These are phyloP conservation scores for Koerneria pararmatus DNA, from an alignment of 2,888 invertebrate species.

Conservation along the genomic window DNA sequence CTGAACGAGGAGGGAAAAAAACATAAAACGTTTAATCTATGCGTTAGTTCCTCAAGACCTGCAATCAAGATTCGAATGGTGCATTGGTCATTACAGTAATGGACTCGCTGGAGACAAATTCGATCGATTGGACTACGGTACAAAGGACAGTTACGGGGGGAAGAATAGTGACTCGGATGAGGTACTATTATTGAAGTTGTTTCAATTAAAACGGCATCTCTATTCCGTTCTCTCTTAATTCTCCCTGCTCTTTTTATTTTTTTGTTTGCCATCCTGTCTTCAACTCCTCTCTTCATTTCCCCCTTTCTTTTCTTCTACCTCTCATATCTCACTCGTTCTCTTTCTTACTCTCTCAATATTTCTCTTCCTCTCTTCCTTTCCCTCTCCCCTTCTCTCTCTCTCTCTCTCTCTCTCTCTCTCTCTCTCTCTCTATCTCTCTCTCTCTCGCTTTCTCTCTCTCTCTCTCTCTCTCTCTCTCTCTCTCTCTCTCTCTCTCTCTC, in stretches of 20 bases:
- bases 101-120: conserved; percentile 35
- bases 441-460: conserved; percentile 9
- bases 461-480: not conserved
- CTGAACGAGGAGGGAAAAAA: too few relatives aligned
- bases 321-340: conserved; percentile 19
- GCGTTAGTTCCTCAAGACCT: too few relatives aligned
- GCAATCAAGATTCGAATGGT: too few relatives aligned
- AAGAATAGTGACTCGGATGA: conserved; percentile 23
- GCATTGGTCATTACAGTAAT: conserved; percentile 35
- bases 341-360: conserved; percentile 11
- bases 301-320: not conserved
- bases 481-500: not conserved
- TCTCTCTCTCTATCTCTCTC: conserved; percentile 19
- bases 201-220: not conserved
- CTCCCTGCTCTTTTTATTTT: not conserved
- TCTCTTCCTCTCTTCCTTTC: conserved; percentile 18
- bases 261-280: conserved; percentile 6
- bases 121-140: conserved; percentile 33
- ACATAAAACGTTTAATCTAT: too few relatives aligned
- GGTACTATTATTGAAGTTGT: conserved; percentile 1
- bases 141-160: conserved; percentile 42
- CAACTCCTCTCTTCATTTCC: not conserved
- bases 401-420: conserved; percentile 7
- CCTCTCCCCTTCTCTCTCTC: conserved; percentile 19
- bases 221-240: conserved; percentile 7